Evolutionary conservation across 2,797 vertebrate genomes (phyloP), one percentile per base, ranked within the genome.

Genomic region (Macropodus opercularis): DNA sequence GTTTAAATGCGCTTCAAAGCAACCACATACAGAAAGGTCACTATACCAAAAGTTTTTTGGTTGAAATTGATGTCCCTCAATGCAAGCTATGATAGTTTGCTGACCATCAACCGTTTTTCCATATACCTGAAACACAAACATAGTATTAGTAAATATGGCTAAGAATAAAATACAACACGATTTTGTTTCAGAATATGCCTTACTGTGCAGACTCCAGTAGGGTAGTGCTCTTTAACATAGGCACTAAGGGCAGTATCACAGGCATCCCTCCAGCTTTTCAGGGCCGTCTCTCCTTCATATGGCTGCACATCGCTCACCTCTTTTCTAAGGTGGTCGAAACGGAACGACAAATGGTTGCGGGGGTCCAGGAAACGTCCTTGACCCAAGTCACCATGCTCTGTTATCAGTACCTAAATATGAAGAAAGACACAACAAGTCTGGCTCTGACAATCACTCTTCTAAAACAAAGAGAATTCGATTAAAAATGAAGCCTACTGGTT

Each of bases 41-140:
- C 87, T 90, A 75, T 93, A 99, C 98, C 98, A 99, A 86, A 99
- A 99, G 81, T 99, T 99, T 92, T 99, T 98, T 86, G 98, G 96
- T 93, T 99, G 96, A 89, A 99, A 99, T 82, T 98, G 96, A 92
- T 99, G 98, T 85, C 97, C 97, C 79, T 99, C 98, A 83, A 99
- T 98, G 83, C 97, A 99, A 51, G 94, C 96, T 85, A 99, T 98
- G 85, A 99, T 96, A 22, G 95, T 98, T 89, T 98, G 96, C 80
- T 99, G 97, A 75, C 97, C 96, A 72, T 98, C 98, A 86, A 98
- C 96, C 5, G 92, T 97, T 92, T 98, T 99, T 64, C 95, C 96
- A 86, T 99, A 99, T 8, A 97, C 96, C 97, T 99, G 90, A 61
- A 86, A 61, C 48, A 69, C 69, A 79, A 62, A 39, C 50, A 72